Percentiles rank a stretch among this genome's conserved stretches.
These are phyloP conservation scores for Loripinus fragilis DNA, from an alignment of 2,888 invertebrate species.

Conservation along the genomic window DNA sequence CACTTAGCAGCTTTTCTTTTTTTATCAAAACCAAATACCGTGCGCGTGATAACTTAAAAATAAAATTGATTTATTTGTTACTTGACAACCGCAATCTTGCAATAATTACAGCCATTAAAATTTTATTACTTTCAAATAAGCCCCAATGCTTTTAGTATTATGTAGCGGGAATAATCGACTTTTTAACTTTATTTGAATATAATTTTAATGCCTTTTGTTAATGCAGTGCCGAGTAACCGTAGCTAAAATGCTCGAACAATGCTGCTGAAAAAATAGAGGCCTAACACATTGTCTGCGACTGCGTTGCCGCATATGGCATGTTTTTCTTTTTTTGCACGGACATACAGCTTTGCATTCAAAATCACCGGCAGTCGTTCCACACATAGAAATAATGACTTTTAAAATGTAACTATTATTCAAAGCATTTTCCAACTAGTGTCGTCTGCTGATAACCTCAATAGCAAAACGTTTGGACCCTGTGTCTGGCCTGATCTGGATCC, in stretches of 20 bases:
- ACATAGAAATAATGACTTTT: too few relatives aligned
- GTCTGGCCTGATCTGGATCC: too few relatives aligned
- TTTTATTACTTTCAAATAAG: conserved; percentile 8
- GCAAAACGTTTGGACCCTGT: too few relatives aligned
- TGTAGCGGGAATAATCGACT: conserved; percentile 10
- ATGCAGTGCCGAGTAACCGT: background rate
- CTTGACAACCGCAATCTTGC: conserved; percentile 1
- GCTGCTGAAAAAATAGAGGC: background rate
- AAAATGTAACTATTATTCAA: too few relatives aligned
- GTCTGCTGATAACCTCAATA: too few relatives aligned
- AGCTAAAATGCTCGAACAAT: background rate
- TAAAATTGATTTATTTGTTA: conserved; percentile 12
- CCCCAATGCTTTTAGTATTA: conserved; percentile 12
- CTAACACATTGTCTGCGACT: background rate
- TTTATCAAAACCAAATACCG: background rate
- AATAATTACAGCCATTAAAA: conserved; percentile 5
- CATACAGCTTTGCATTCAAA: too few relatives aligned
- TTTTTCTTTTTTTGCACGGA: background rate
- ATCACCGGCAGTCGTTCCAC: too few relatives aligned
- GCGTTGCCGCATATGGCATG: background rate
- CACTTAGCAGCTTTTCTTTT: background rate
- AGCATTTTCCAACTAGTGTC: too few relatives aligned
- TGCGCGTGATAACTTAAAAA: background rate
- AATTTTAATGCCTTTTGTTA: conserved; percentile 13
- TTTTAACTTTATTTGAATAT: conserved; percentile 11